Evolutionary conservation across 1,140 invertebrate species (phyloP).

Genomic region (Heliconius hewitsoni): DNA sequence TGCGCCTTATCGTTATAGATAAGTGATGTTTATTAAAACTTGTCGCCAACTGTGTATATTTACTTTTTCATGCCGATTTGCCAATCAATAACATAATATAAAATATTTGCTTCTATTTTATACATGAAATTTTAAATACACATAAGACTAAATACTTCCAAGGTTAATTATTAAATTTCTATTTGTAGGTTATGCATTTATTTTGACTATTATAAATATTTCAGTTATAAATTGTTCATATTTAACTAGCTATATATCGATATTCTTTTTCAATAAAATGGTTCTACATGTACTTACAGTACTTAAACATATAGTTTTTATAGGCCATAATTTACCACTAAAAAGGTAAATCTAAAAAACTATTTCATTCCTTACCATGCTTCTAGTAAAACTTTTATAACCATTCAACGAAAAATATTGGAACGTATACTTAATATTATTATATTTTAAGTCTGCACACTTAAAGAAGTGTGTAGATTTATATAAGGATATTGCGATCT

Average conservation of each 20-base stretch:
- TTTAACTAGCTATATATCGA: not conserved
- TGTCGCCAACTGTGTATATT: constrained; percentile 16
- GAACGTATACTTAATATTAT: no score
- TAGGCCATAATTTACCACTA: not conserved
- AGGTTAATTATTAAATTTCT: constrained; percentile 1
- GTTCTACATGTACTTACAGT: not conserved
- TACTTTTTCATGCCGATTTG: constrained; percentile 11
- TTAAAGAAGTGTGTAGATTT: no score
- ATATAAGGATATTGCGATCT: not conserved
- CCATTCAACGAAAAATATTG: no score
- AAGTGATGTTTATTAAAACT: constrained; percentile 19
- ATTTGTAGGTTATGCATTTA: not conserved
- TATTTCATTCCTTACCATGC: not conserved
- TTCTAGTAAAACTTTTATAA: not conserved
- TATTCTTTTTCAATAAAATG: not conserved
- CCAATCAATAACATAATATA: constrained; percentile 6
- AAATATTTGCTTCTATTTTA: not conserved
- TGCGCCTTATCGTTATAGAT: constrained; percentile 20
- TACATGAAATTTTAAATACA: not conserved
- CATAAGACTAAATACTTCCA: not conserved
- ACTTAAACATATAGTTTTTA: not conserved
- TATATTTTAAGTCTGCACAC: no score
- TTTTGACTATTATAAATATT: not conserved
- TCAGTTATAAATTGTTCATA: no score
- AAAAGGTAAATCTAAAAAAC: not conserved